These are phyloP conservation scores for Diaphora mendica DNA, from an alignment of 2,888 invertebrate species.

Conservation along the genomic window DNA sequence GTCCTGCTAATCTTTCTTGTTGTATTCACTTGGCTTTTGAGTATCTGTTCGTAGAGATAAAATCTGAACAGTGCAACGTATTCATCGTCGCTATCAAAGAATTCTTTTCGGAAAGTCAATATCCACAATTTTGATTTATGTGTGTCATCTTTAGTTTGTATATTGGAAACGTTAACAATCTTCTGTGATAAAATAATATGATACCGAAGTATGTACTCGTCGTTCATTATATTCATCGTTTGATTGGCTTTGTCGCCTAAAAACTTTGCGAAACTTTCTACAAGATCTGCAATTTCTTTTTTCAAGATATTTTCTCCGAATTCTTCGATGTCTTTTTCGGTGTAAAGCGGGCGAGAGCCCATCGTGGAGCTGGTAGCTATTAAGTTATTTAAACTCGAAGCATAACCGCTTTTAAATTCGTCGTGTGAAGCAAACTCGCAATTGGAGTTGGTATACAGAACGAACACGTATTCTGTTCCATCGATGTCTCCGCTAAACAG, in stretches of 20 bases:
- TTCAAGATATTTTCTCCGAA: conserved; percentile 26
- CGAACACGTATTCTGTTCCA: conserved; percentile 32
- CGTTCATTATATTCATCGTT: conserved; percentile 20
- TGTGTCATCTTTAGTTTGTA: conserved; percentile 18
- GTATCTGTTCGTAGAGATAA: conserved; percentile 24
- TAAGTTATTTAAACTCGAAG: conserved; percentile 14
- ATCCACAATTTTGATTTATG: conserved; percentile 9
- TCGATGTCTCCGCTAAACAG: conserved; percentile 27
- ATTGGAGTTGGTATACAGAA: conserved; percentile 37
- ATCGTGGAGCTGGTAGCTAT: conserved; percentile 30
- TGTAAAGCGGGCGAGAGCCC: conserved; percentile 12
- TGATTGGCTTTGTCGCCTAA: conserved; percentile 14
- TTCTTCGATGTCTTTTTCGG: conserved; percentile 22
- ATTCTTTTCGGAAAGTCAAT: conserved; percentile 23
- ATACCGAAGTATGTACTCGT: conserved; percentile 32
- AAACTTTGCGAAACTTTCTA: conserved; percentile 22
- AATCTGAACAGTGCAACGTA: conserved; percentile 26
- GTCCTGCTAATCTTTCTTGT: conserved; percentile 12
- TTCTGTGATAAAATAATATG: conserved; percentile 31
- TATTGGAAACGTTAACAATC: conserved; percentile 24
- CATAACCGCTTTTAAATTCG: not conserved
- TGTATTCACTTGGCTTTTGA: conserved; percentile 4
- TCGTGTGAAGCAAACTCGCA: conserved; percentile 17
- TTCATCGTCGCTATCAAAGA: conserved; percentile 28
- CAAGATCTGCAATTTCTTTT: conserved; percentile 25